Base-by-base conservation (phyloP, 1,140 invertebrate genomes). In the Drosophila teissieri region DNA sequence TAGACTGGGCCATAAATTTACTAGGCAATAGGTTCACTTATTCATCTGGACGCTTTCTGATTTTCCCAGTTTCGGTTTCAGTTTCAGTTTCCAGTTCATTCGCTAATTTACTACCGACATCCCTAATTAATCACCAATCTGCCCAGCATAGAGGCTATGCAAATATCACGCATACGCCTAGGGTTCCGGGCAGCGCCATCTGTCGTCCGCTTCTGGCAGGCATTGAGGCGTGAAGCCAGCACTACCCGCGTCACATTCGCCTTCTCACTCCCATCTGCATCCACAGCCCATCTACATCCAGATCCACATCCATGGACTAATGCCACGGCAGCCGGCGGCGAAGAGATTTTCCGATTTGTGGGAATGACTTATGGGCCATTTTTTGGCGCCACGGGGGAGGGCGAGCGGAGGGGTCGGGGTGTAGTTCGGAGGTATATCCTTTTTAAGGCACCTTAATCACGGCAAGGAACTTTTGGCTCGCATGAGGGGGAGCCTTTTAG, bases 371-470 rank as follows among this genome's bases (percentile, higher is more conserved):
- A 75, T 75, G 73, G 73, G 53, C 60, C 73, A 62, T 57, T 63
- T 63, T 54, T 45, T 42, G 64, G 17, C 17, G 49, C 34, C 24
- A 40, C 3, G 46, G 4, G 31, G 46, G 4, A 22, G 34, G 14
- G 24, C 24, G 24, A 4, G 24, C 4, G 4, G 24, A 24, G 46
- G 64, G 19, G 19, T 19, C 19, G 19, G 46, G 64, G n/a, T 8
- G 31, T 17, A 34, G 64, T 24, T 24, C 19, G 37, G 22, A 63
- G 61, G 37, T 51, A 42, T 40, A 72, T 70, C 68, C 68, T 15
- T 72, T 70, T 76, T 76, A 75, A 76, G 73, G 73, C 73, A 76
- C 73, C 73, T 76, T 76, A 76, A 76, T 76, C 73, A 76, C 54
- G 72, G 73, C 37, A 49, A 42, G 37, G 31, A 58, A 68, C 44